phyloP scores from a whole-genome alignment of 2,888 invertebrate species.

The Scaptomyza tumidula region DNA sequence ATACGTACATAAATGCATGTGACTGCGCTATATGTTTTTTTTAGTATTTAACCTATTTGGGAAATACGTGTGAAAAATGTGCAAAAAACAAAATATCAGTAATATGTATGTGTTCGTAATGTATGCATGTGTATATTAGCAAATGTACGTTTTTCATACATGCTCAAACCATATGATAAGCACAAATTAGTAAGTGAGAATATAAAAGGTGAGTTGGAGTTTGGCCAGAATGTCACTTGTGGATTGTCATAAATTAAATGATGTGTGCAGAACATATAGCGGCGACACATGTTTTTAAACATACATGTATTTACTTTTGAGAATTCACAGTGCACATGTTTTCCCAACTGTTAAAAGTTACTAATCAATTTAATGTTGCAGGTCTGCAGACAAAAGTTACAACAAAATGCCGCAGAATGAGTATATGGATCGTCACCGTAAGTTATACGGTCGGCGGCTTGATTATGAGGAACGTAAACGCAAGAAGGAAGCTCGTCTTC shows the following conservation, averaged over 20 bases:
- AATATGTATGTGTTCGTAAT: slow-evolving; percentile 4
- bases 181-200: slow-evolving; percentile 2
- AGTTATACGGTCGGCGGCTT: slow-evolving; percentile 96
- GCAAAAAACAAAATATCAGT: not conserved
- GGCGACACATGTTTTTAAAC: slow-evolving; percentile 17
- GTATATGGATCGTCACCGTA: slow-evolving; percentile 98
- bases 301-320: slow-evolving; percentile 37
- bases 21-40: slow-evolving; percentile 4
- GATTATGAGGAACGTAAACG: slow-evolving; percentile 99
- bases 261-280: slow-evolving; percentile 28
- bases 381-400: slow-evolving; percentile 28
- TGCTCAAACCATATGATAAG: not conserved
- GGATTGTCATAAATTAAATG: slow-evolving; percentile 43
- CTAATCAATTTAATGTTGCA: slow-evolving; percentile 44
- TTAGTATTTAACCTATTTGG: not conserved
- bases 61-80: slow-evolving; percentile 12
- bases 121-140: not conserved
- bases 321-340: slow-evolving; percentile 51
- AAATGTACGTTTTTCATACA: not conserved
- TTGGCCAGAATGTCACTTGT: slow-evolving; percentile 48
- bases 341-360: slow-evolving; percentile 11
- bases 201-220: slow-evolving; percentile 27
- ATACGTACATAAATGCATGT: slow-evolving; percentile 6
- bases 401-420: slow-evolving; percentile 98
- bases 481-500: slow-evolving; percentile 97